Percentiles rank a stretch among this genome's conserved stretches.
phyloP scores from a whole-genome alignment of 2,888 invertebrate genomes.

The Trileptium ribeirensis region DNA sequence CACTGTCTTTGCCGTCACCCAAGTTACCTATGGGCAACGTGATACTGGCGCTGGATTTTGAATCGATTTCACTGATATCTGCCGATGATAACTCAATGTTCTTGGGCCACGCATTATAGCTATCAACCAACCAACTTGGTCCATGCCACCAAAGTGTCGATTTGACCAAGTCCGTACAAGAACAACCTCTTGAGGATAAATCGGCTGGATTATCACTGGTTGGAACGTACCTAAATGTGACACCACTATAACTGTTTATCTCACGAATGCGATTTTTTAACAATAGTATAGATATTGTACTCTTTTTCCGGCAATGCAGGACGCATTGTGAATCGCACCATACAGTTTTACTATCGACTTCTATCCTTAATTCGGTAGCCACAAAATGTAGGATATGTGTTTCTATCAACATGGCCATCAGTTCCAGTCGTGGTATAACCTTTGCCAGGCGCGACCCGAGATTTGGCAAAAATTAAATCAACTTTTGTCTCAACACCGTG shows the following conservation, averaged over 20 bases:
- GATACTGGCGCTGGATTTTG: no score
- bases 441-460: conserved; percentile 39
- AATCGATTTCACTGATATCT: no score
- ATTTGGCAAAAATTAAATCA: conserved; percentile 29
- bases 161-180: no score
- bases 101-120: no score
- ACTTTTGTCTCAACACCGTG: neutral
- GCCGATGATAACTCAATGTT: no score
- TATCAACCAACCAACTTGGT: no score
- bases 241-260: conserved; percentile 31
- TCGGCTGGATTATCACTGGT: conserved; percentile 44
- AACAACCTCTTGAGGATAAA: conserved; percentile 36
- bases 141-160: no score
- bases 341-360: conserved; percentile 19
- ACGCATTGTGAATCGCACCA: conserved; percentile 36
- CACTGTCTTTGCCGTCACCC: no score
- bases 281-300: conserved; percentile 25
- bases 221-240: conserved; percentile 39
- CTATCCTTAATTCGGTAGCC: conserved; percentile 30
- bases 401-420: conserved; percentile 13
- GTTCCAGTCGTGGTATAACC: conserved; percentile 32
- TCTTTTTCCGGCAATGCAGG: conserved; percentile 35
- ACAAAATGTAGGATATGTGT: conserved; percentile 29
- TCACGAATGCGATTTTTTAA: conserved; percentile 39
- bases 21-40: no score